Base-by-base conservation (phyloP, 2,797 vertebrate genomes). In the Syngnathus rostellatus region DNA sequence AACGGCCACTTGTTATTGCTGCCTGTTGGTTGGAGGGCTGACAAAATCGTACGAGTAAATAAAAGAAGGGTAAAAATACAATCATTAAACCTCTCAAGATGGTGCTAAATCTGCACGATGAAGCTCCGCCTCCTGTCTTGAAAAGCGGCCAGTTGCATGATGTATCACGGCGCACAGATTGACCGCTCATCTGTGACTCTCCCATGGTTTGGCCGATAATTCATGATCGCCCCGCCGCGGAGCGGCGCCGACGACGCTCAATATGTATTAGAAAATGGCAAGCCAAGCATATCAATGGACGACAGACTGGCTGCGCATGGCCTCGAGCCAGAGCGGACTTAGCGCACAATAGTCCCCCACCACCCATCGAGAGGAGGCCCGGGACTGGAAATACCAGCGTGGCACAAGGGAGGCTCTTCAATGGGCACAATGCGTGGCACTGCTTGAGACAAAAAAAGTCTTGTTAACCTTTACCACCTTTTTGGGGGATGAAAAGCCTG, bases 221-320 rank as follows among this genome's bases (percentile, higher is more conserved):
- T 88, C 87, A 86, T 74, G 80, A 87, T 87, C 80, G 63, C 75
- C 81, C 76, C 73, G 82, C 80, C 82, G 78, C 70, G 73, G 73
- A 86, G 78, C 80, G 77, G 21, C 79, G 85, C 80, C 83, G 77
- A 25, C 78, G 85, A 80, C 83, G 85, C 87, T 87, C 85, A 80
- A 83, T 86, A 84, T 83, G 88, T 89, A 86, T 86, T 84, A 86
- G 80, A 81, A 85, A 88, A 87, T 75, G 86, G 78, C 84, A 82
- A 86, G 83, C 81, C 83, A 87, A 87, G 87, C 88, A 80, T 88
- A 87, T 89, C 86, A 85, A 83, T 77, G 79, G 80, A 87, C 85
- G 85, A 88, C 86, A 85, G 88, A 83, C 83, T 80, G 86, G 86
- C 83, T 83, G 75, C 84, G 82, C 77, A 74, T 89, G 86, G 87